Base-by-base conservation (phyloP, 2,888 invertebrate species). In the Zygothrica quintamaculata region DNA sequence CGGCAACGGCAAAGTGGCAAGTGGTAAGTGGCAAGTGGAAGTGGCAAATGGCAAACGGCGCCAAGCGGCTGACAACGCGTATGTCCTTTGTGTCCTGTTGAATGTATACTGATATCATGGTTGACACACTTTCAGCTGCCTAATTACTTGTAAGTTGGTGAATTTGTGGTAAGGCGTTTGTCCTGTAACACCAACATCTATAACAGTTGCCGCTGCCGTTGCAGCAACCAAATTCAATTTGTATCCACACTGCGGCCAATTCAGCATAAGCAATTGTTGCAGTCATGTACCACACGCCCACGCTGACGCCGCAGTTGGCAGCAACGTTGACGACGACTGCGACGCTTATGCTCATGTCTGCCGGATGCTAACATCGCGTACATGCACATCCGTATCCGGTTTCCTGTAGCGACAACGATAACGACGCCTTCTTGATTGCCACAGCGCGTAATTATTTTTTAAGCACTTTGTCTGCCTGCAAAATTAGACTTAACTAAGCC, bases 81-180 rank as follows among this genome's bases (percentile, higher is more conserved):
- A 37, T 85, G 70, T 74, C 74, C 79, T 78, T 47, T 51, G 56
- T 69, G 58, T 59, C 42, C 15, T 39, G 47, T 43, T 40, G 34
- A 39, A 29, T 47, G 57, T 13, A 55, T 39, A 47, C 44, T 36
- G 33, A 57, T 46, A 15, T 65, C 26, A 5, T 12, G 37, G 31
- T 7, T 6, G 11, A 40, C 76, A 73, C 18, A 22, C 18, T 66
- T 66, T 70, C 65, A 76, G 79, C 75, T 84, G 88, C 84, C 88
- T 89, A 89, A 89, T 89, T 89, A 88, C 88, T 89, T 88, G 88
- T 77, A 80, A 89, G 84, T 88, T 82, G 84, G 81, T 72, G 78
- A 88, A 85, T 79, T 87, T 89, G 89, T 74, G 87, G 88, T 77
- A 70, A 78, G 76, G 65, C 86, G 72, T 52, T 78, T 50, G 74